phyloP scores from a whole-genome alignment of 2,113 vertebrate species.

The Poecile atricapillus region DNA sequence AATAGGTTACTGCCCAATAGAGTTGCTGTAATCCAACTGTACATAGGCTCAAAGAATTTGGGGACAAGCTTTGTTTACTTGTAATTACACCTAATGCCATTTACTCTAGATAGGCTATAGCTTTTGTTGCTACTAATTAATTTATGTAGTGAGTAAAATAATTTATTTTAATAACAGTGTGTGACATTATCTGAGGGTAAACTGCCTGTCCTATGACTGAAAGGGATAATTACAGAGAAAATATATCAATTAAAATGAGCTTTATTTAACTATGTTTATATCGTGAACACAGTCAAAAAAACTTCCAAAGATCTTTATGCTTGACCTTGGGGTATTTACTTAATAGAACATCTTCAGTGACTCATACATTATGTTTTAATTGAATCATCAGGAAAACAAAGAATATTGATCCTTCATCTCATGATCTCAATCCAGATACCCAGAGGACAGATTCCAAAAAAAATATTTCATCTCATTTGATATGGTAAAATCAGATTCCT shows the following conservation, averaged over 20 bases:
- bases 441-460: neutral
- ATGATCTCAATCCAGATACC: neutral
- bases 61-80: conserved; percentile 58
- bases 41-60: conserved; percentile 56
- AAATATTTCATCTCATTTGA: neutral
- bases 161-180: conserved; percentile 33
- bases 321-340: neutral
- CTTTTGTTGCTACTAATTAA: conserved; percentile 52
- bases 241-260: conserved; percentile 43
- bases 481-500: neutral
- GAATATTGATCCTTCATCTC: conserved; percentile 13
- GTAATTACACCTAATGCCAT: conserved; percentile 56
- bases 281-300: neutral
- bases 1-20: conserved; percentile 61
- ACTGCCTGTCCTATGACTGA: conserved; percentile 11
- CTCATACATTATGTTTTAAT: conserved; percentile 33
- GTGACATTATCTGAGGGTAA: conserved; percentile 22
- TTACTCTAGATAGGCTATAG: conserved; percentile 4
- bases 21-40: conserved; percentile 55
- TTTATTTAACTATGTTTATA: conserved; percentile 31
- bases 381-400: conserved; percentile 30
- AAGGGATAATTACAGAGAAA: conserved; percentile 33
- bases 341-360: conserved; percentile 11
- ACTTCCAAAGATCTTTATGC: neutral
- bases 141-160: conserved; percentile 46